Conservation (phyloP, 2,797 vertebrate genomes). For the Leptodactylus fallax region DNA sequence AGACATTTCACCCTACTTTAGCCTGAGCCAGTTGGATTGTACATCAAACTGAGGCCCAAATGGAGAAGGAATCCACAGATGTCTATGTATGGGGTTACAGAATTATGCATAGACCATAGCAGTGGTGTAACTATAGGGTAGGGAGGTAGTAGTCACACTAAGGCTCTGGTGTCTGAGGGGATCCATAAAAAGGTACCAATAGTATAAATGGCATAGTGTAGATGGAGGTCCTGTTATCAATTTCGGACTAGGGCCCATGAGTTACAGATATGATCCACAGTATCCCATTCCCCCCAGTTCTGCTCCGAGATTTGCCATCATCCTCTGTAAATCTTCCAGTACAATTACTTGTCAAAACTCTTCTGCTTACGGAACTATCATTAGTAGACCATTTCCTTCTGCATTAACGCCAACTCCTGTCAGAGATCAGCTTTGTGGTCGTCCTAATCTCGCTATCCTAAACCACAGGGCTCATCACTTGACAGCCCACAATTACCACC, state of each 20-base stretch:
- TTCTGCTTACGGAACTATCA: neutral
- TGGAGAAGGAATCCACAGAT: too few species aligned
- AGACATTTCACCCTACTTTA: too few species aligned
- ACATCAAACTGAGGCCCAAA: too few species aligned
- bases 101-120: too few species aligned
- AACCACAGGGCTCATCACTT: constrained; percentile 19
- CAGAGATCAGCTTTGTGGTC: constrained; percentile 17
- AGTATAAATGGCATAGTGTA: neutral
- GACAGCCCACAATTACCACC: constrained; percentile 21
- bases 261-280: neutral
- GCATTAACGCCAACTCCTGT: constrained; percentile 2
- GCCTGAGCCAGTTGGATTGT: too few species aligned
- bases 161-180: neutral
- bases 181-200: neutral
- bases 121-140: neutral
- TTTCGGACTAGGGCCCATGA: neutral
- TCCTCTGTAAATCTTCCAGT: neutral
- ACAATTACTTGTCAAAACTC: neutral
- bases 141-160: neutral
- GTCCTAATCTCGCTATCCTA: constrained; percentile 15
- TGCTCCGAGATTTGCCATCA: neutral
- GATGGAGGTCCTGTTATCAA: neutral
- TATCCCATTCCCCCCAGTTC: neutral
- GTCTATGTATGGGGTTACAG: too few species aligned
- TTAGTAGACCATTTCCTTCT: neutral